These are phyloP conservation scores for Piprites chloris DNA, from an alignment of 2,113 vertebrate genomes.

Conservation along the genomic window DNA sequence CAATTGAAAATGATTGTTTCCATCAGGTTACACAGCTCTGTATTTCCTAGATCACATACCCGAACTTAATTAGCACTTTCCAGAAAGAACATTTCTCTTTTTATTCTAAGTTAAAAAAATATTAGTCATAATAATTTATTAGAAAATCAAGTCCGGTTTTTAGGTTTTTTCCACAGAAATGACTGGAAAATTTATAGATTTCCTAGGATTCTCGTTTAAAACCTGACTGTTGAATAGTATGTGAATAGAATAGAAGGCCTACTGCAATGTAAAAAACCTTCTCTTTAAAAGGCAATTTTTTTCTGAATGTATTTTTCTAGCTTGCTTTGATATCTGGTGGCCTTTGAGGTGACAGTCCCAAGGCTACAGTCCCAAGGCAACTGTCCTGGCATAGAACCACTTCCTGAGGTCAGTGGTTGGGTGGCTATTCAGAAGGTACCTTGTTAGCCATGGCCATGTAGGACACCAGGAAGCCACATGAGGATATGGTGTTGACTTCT, in stretches of 20 bases:
- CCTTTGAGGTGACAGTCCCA: neutral
- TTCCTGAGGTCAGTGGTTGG: neutral
- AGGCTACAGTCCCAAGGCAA: neutral
- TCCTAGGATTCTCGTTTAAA: neutral
- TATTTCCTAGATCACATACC: conserved; percentile 55
- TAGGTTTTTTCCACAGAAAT: neutral
- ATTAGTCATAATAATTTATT: neutral
- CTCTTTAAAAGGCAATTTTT: neutral
- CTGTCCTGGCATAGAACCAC: neutral
- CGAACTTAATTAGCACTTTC: conserved; percentile 46
- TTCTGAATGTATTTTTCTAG: neutral
- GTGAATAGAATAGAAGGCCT: neutral
- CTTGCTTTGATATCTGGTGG: neutral
- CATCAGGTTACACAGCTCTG: conserved; percentile 45
- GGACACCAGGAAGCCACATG: accelerated
- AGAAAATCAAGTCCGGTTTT: neutral
- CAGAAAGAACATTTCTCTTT: conserved; percentile 1
- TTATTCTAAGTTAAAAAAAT: neutral
- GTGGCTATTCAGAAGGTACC: neutral
- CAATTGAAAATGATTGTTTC: conserved; percentile 57
- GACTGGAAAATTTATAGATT: neutral
- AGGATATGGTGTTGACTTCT: neutral
- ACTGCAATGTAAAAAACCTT: accelerated
- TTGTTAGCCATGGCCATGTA: accelerated
- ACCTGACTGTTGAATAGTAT: neutral